phyloP scores from a whole-genome alignment of 2,888 invertebrate genomes.

The Rhorus exstirpatorius region DNA sequence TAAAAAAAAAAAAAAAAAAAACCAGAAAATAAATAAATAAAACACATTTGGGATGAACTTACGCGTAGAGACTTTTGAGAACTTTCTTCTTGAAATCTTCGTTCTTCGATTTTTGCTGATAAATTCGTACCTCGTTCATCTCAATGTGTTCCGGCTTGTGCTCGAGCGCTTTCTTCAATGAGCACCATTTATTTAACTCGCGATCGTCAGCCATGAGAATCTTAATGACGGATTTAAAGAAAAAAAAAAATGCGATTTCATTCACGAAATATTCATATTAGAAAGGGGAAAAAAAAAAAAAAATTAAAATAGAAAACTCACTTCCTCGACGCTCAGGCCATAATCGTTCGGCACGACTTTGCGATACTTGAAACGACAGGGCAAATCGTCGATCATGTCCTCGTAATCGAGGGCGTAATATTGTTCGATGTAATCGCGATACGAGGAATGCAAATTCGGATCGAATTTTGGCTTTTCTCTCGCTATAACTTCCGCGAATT shows the following conservation, averaged over 20 bases:
- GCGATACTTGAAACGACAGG: constrained; percentile 97
- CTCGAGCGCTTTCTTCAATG: constrained; percentile 94
- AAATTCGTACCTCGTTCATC: constrained; percentile 92
- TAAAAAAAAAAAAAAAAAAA: no score
- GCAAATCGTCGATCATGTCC: constrained; percentile 96
- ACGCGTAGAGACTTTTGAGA: constrained; percentile 91
- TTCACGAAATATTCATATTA: background rate
- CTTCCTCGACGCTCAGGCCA: constrained; percentile 96
- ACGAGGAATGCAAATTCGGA: constrained; percentile 91
- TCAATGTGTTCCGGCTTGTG: constrained; percentile 93
- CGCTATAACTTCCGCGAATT: constrained; percentile 91
- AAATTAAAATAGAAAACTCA: constrained; percentile 82
- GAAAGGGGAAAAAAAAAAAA: background rate
- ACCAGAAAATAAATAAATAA: no score
- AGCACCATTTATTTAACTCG: constrained; percentile 98
- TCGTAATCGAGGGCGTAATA: constrained; percentile 98
- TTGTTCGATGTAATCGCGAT: constrained; percentile 96
- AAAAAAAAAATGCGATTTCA: background rate
- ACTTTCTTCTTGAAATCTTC: constrained; percentile 92
- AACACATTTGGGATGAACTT: no score
- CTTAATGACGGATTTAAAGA: constrained; percentile 85
- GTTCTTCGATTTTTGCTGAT: constrained; percentile 91
- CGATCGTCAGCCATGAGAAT: constrained; percentile 96
- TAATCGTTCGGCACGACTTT: constrained; percentile 96
- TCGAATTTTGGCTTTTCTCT: constrained; percentile 94